Evolutionary conservation across 2,797 vertebrate genomes (phyloP).

Genomic region (Miopithecus talapoin): DNA sequence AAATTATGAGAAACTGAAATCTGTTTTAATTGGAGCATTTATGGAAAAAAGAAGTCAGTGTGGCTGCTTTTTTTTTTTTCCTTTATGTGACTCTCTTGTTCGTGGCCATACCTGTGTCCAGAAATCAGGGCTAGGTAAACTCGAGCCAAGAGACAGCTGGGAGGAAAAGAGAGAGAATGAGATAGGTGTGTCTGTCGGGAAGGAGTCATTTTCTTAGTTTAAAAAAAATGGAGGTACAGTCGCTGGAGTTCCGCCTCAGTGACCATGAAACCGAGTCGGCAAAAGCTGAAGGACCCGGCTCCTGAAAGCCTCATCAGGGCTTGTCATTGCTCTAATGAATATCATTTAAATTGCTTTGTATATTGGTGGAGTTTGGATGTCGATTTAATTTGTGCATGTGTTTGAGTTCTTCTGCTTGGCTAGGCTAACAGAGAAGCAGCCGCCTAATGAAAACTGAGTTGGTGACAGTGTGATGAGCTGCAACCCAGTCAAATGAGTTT

Average conservation of each 20-base stretch:
- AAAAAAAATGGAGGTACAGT: conserved; percentile 86
- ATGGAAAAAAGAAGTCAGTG: conserved; percentile 65
- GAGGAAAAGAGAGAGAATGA: conserved; percentile 65
- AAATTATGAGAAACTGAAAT: conserved; percentile 86
- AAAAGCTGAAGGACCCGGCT: conserved; percentile 92
- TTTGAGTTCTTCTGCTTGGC: conserved; percentile 99
- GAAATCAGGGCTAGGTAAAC: conserved; percentile 40
- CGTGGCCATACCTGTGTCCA: neutral
- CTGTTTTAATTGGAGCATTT: conserved; percentile 86
- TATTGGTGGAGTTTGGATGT: conserved; percentile 99
- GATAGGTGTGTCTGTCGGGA: conserved; percentile 85
- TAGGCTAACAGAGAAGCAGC: conserved; percentile 95
- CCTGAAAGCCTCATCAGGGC: conserved; percentile 98
- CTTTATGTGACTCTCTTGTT: neutral
- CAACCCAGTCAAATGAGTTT: conserved; percentile 94
- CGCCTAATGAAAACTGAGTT: conserved; percentile 98
- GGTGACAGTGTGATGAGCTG: conserved; percentile 94
- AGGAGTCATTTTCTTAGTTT: conserved; percentile 80
- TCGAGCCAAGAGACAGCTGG: neutral
- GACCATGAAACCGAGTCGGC: conserved; percentile 91
- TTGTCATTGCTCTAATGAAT: conserved; percentile 99
- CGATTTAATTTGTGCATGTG: conserved; percentile 99
- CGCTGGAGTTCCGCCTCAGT: conserved; percentile 89
- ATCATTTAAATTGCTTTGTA: conserved; percentile 99
- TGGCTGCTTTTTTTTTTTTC: conserved; percentile 7